phyloP scores from a whole-genome alignment of 2,888 invertebrate genomes.

The Drosophila kambysellisi region DNA sequence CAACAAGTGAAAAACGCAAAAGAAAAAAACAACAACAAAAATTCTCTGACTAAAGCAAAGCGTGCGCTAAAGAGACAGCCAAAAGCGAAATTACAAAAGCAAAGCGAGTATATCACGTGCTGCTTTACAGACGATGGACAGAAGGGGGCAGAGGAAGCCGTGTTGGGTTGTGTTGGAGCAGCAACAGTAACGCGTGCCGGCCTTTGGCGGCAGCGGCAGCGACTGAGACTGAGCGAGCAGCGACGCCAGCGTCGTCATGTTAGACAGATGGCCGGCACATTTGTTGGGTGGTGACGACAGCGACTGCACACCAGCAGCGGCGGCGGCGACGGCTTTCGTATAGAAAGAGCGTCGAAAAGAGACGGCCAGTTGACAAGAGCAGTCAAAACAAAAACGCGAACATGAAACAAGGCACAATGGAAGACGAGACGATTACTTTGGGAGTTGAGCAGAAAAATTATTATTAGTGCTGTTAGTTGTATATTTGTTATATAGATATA shows the following conservation, averaged over 20 bases:
- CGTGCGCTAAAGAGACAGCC: slow-evolving; percentile 70
- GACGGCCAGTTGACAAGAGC: slow-evolving; percentile 57
- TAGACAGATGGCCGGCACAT: slow-evolving; percentile 62
- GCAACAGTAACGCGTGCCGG: slow-evolving; percentile 68
- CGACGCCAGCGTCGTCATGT: slow-evolving; percentile 55
- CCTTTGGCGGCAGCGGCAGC: slow-evolving; percentile 81
- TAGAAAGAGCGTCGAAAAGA: slow-evolving; percentile 70
- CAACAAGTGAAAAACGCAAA: slow-evolving; percentile 72
- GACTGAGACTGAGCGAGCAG: slow-evolving; percentile 50
- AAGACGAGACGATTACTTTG: slow-evolving; percentile 54
- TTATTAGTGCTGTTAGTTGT: slow-evolving; percentile 21
- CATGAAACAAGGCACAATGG: slow-evolving; percentile 47
- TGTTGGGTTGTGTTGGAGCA: slow-evolving; percentile 31
- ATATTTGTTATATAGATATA: slow-evolving; percentile 10
- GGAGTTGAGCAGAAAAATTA: slow-evolving; percentile 33
- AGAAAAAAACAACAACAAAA: slow-evolving; percentile 63
- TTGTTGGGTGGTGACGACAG: slow-evolving; percentile 33
- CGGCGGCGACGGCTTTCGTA: slow-evolving; percentile 60
- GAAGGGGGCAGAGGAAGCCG: background rate
- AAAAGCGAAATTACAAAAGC: slow-evolving; percentile 76
- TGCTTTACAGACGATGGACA: slow-evolving; percentile 52
- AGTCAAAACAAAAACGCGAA: slow-evolving; percentile 79
- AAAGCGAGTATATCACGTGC: slow-evolving; percentile 79
- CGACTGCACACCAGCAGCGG: slow-evolving; percentile 48
- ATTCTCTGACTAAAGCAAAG: slow-evolving; percentile 64